Evolutionary conservation across 2,113 vertebrate genomes (phyloP).

Genomic region (Tyrannus savana): DNA sequence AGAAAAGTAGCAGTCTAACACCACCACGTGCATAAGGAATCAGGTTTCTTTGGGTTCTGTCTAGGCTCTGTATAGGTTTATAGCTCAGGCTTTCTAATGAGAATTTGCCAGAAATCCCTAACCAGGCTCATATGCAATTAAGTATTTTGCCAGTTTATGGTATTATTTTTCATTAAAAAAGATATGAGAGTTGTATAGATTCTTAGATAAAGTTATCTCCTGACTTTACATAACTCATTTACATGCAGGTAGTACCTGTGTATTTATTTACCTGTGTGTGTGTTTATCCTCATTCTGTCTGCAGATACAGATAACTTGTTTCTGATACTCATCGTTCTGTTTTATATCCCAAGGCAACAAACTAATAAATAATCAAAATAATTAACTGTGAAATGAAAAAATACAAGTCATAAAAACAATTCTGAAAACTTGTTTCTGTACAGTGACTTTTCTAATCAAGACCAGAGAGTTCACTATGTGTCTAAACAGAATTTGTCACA

Average conservation of each 20-base stretch:
- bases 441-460: not conserved
- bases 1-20: not conserved
- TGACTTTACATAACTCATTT: not conserved
- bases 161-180: not conserved
- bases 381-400: not conserved
- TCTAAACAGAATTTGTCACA: not conserved
- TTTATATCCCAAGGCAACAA: not conserved
- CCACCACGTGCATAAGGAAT: fast-evolving
- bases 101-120: not conserved
- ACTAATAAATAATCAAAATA: not conserved
- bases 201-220: not conserved
- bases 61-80: not conserved
- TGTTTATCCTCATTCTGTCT: not conserved
- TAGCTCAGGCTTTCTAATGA: not conserved
- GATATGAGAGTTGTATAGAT: not conserved
- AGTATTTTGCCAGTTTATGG: not conserved
- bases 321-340: not conserved
- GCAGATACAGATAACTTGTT: not conserved
- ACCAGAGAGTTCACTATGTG: not conserved
- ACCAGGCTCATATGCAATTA: not conserved
- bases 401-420: not conserved
- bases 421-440: not conserved
- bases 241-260: not conserved
- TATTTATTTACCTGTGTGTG: too few species aligned
- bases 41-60: not conserved